Base-by-base conservation (phyloP, 2,113 vertebrate species). In the Anas platyrhynchos region DNA sequence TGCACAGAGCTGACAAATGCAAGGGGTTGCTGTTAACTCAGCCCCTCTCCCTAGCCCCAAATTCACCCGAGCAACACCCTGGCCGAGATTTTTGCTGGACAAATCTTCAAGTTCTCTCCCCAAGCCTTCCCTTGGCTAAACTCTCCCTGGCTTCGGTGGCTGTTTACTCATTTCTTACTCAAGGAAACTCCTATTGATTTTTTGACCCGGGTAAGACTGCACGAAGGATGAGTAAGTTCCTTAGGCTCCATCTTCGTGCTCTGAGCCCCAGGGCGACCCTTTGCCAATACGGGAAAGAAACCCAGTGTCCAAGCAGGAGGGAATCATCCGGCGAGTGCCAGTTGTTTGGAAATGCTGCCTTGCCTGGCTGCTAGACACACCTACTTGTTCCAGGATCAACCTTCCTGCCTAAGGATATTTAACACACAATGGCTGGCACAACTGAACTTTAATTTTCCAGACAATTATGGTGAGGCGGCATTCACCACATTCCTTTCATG, bases 371-470 rank as follows among this genome's bases (percentile, higher is more conserved):
- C 66, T 11, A 48, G 63, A 12, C 81, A 50, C 81, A 62, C 85
- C 93, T 88, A 20, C 69, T 41, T 46, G 74, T 87, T 92, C 95
- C 90, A 76, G 82, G 85, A 84, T 63, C 26, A 22, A 79, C 94
- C 78, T 90, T 96, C 89, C 91, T 48, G 36, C 94, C 96, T 56
- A 3, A 15, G 94, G 93, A 62, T 52, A 54, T 79, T 69, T 25
- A 65, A 8, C 21, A 18, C 87, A 90, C 94, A 82, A 94, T 81
- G 88, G 86, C 77, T 96, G 96, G 95, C 96, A 69, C 59, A 7
- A 63, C 59, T 29, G 41, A 75, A 48, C 89, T 41, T 72, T 69
- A 63, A 48, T 97, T 95, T 97, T 76, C 93, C 94, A n/a, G 72
- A 50, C 71, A 81, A 91, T 91, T 72, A 76, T 3, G 83, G 91